phyloP scores from a whole-genome alignment of 2,113 vertebrate species.

The Forbesichthys agassizii region DNA sequence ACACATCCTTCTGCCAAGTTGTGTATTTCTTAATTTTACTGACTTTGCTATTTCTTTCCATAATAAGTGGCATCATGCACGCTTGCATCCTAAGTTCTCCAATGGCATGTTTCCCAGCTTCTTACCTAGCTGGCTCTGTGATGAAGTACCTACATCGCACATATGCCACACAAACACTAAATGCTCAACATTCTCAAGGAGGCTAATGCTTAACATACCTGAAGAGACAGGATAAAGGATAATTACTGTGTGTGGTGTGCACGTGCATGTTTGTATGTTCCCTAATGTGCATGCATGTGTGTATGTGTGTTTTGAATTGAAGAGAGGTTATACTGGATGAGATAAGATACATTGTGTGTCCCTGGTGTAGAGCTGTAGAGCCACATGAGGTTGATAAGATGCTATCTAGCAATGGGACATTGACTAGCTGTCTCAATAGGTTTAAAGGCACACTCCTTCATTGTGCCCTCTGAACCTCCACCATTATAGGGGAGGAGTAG shows the following conservation, averaged over 20 bases:
- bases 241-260: neutral
- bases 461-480: neutral
- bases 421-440: too few species aligned
- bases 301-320: slow-evolving; percentile 4
- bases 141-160: slow-evolving; percentile 33
- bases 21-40: slow-evolving; percentile 12
- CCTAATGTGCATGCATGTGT: neutral
- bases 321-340: slow-evolving; percentile 31
- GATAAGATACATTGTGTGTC: slow-evolving; percentile 19
- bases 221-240: slow-evolving; percentile 28
- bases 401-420: too few species aligned
- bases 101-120: slow-evolving; percentile 11
- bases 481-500: too few species aligned
- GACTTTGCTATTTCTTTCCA: neutral
- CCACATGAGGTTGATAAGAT: too few species aligned
- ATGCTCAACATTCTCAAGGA: slow-evolving; percentile 33
- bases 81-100: slow-evolving; percentile 6
- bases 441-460: too few species aligned
- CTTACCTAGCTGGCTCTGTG: too few species aligned
- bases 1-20: neutral
- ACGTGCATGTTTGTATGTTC: neutral
- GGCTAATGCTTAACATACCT: slow-evolving; percentile 42
- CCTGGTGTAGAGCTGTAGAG: too few species aligned
- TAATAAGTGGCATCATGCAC: neutral
- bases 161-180: slow-evolving; percentile 9